Percentiles rank a stretch among this genome's conserved stretches.
phyloP scores from a whole-genome alignment of 2,113 vertebrate species.

The Turdus rufiventris region DNA sequence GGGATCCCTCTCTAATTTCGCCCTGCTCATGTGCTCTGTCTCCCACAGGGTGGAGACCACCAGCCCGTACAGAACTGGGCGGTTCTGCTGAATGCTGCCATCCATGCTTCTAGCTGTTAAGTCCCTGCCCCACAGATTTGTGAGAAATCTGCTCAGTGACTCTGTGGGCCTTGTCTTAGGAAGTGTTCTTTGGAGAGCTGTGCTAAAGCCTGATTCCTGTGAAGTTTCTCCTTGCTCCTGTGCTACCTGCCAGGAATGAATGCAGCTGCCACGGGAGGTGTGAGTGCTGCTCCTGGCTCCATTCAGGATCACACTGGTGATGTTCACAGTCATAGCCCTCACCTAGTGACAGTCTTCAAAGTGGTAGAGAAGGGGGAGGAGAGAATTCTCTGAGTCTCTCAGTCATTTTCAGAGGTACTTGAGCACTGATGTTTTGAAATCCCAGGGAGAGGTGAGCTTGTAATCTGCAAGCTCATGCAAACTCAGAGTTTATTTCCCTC shows the following conservation, averaged over 20 bases:
- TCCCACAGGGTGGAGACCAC: not conserved
- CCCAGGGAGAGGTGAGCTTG: not conserved
- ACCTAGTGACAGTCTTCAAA: not conserved
- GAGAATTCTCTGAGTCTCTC: not conserved
- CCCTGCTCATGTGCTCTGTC: not conserved
- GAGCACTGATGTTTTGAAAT: not conserved
- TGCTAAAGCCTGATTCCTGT: not conserved
- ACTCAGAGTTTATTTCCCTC: not conserved
- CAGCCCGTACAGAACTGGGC: not conserved
- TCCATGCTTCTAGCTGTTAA: not conserved
- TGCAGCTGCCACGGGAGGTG: not conserved
- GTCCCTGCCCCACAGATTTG: not conserved
- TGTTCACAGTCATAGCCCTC: not conserved
- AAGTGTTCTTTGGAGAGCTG: not conserved
- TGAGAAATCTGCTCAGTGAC: not conserved
- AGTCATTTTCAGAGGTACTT: not conserved
- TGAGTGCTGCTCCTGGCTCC: not conserved
- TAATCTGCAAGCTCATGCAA: not conserved
- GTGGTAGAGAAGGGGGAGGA: not conserved
- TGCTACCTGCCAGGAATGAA: not conserved
- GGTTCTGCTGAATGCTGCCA: accelerated
- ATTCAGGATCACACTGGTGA: not conserved
- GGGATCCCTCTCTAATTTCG: not conserved
- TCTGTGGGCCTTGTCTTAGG: not conserved
- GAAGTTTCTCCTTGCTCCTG: not conserved